A percentile compares a stretch with the other conserved stretches of the same genome.
Conservation (phyloP, 2,888 invertebrate genomes). For the Auanema freiburgensis region DNA sequence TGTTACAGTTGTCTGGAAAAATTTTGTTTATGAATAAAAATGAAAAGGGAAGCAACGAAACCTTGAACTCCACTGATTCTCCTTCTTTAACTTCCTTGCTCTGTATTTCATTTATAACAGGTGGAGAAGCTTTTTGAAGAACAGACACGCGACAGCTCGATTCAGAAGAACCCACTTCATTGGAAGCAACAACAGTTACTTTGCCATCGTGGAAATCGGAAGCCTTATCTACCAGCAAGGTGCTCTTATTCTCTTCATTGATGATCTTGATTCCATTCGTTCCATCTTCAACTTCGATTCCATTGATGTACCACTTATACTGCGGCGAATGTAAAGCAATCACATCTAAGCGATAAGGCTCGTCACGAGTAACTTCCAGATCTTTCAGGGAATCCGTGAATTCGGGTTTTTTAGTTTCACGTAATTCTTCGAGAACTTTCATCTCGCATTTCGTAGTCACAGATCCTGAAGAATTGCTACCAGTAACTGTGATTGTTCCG, state of each 20-base stretch:
- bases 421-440: constrained; percentile 41
- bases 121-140: constrained; percentile 29
- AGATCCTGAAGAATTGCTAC: constrained; percentile 31
- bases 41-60: constrained; percentile 14
- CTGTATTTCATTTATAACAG: constrained; percentile 40
- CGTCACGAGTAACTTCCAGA: constrained; percentile 71
- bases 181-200: constrained; percentile 48
- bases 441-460: constrained; percentile 42
- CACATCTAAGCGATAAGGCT: constrained; percentile 44
- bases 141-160: constrained; percentile 34
- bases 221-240: constrained; percentile 76
- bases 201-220: constrained; percentile 73
- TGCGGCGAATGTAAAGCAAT: constrained; percentile 70
- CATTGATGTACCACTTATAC: constrained; percentile 72
- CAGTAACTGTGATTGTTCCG: constrained; percentile 31
- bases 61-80: constrained; percentile 44
- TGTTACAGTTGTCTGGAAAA: constrained; percentile 32
- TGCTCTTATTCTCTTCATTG: constrained; percentile 47
- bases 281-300: constrained; percentile 49
- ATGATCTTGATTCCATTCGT: constrained; percentile 48
- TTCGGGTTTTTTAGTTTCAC: constrained; percentile 72
- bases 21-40: constrained; percentile 11
- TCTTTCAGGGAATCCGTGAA: constrained; percentile 84
- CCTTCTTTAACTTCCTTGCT: constrained; percentile 44
- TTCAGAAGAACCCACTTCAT: constrained; percentile 50